Evolutionary conservation across 2,888 invertebrate species (phyloP).

Genomic region (Drosophila paracracens): DNA sequence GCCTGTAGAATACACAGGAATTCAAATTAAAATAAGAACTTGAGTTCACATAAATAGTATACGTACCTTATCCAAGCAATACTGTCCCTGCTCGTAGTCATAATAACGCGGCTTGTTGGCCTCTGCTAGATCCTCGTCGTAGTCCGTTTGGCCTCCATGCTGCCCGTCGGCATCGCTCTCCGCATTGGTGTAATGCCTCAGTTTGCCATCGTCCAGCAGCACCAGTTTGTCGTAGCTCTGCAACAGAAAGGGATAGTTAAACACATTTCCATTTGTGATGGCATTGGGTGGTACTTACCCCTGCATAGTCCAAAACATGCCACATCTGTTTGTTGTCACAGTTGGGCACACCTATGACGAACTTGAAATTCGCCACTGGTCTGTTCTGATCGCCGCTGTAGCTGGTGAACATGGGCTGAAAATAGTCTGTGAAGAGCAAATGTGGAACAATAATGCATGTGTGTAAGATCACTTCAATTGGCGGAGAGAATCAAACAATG

Average conservation of each 20-base stretch:
- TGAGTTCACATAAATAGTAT: accelerated
- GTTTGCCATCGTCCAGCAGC: constrained; percentile 89
- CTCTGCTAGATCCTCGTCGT: constrained; percentile 85
- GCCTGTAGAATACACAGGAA: constrained; percentile 61
- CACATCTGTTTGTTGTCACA: constrained; percentile 90
- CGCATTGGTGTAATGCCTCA: constrained; percentile 90
- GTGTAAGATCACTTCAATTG: constrained; percentile 24
- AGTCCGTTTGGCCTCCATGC: constrained; percentile 72
- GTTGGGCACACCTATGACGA: constrained; percentile 88
- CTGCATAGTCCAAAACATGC: constrained; percentile 87
- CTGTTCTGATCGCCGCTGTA: constrained; percentile 87
- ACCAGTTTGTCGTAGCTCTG: constrained; percentile 86
- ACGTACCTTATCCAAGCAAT: constrained; percentile 92
- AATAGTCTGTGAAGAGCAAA: constrained; percentile 75
- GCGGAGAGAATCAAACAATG: constrained; percentile 23
- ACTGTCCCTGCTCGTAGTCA: constrained; percentile 91
- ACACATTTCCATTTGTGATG: background rate
- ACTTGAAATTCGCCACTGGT: constrained; percentile 86
- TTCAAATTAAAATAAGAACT: background rate
- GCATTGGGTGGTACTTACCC: constrained; percentile 63
- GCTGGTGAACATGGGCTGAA: constrained; percentile 88
- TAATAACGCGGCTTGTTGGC: constrained; percentile 86
- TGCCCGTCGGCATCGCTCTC: constrained; percentile 82
- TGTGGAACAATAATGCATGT: constrained; percentile 27
- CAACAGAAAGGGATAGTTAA: background rate